Base-by-base conservation (phyloP, 2,113 vertebrate species). In the Notechis scutatus region DNA sequence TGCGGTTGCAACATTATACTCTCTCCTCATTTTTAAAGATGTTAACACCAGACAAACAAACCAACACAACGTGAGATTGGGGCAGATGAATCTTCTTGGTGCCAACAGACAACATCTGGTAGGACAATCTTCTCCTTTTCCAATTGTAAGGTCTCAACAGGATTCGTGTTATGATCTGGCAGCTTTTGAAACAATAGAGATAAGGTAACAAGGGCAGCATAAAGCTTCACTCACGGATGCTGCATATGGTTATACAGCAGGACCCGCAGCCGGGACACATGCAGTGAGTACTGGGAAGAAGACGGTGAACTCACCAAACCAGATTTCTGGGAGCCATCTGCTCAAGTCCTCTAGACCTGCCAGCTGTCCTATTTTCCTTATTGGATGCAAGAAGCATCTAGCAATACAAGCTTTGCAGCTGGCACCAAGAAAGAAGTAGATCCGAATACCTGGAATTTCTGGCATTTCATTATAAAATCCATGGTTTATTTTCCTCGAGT, bases 401-500 rank as follows among this genome's bases (percentile, higher is more conserved):
- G 90, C 1, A 20, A 57, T 57, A 92, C 20, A 45, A 1, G 61
- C 50, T 85, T 59, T 52, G 47, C 93, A 94, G 3, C 18, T 56
- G 91, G 20, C 3, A 87, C 52, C 5, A 50, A 88, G 20, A 86
- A 95, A 94, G 59, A 15, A 14, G 94, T 85, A 94, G 90, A 9
- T 29, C 57, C 39, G 56, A 94, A 39, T 55, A 5, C 21, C 69
- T 18, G 18, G 0, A 74, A 12, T 12, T 0, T 91, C 88, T 87
- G 90, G 74, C 23, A 92, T 93, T 94, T 89, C 12, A 34, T 61
- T 92, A 64, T 34, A 88, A 96, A 93, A 95, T 59, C 42, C 64
- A 61, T 3, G 10, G 55, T 23, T 55, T 85, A 85, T 50, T 69
- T 21, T 47, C 54, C 29, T 45, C 1, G 2, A 61, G 81, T 55